A percentile compares a stretch with the other conserved stretches of the same genome.
phyloP scores from a whole-genome alignment of 2,888 invertebrate genomes.

The Scaptomyza parva region DNA sequence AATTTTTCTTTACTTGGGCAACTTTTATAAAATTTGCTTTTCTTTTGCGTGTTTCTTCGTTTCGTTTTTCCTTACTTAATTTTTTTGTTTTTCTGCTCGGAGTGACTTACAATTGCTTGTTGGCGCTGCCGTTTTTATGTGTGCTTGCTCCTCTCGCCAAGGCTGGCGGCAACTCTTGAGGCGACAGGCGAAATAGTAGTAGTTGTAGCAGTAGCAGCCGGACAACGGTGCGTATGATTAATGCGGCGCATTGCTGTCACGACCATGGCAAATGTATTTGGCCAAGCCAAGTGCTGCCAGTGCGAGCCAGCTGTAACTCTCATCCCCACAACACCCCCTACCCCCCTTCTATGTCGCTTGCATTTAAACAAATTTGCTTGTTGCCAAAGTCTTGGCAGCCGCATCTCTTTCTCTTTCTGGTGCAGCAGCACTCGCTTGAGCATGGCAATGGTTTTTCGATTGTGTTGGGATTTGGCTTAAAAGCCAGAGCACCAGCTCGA shows the following conservation, averaged over 20 bases:
- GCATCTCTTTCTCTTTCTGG: not conserved
- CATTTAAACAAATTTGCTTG: constrained; percentile 38
- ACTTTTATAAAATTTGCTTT: constrained; percentile 58
- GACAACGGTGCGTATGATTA: constrained; percentile 66
- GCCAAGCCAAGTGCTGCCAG: constrained; percentile 23
- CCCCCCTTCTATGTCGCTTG: not conserved
- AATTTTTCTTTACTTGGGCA: constrained; percentile 46
- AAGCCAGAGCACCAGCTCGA: not conserved
- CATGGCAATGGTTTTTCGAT: constrained; percentile 6
- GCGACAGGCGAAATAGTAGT: constrained; percentile 7
- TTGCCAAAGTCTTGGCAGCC: constrained; percentile 34
- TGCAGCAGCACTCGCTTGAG: not conserved
- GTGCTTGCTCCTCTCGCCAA: constrained; percentile 16
- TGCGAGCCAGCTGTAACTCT: not conserved
- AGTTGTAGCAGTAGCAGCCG: constrained; percentile 20
- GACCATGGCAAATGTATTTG: constrained; percentile 47
- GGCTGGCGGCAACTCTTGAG: constrained; percentile 28
- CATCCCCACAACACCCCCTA: not conserved
- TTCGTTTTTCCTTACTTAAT: too few relatives aligned
- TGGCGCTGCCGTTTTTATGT: constrained; percentile 30
- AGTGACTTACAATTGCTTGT: constrained; percentile 15
- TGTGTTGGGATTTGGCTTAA: constrained; percentile 15
- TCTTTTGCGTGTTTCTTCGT: not conserved
- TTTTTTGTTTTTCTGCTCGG: constrained; percentile 3
- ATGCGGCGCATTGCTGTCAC: constrained; percentile 44